Base-by-base conservation (phyloP, 2,797 vertebrate species). In the Galago senegalensis region DNA sequence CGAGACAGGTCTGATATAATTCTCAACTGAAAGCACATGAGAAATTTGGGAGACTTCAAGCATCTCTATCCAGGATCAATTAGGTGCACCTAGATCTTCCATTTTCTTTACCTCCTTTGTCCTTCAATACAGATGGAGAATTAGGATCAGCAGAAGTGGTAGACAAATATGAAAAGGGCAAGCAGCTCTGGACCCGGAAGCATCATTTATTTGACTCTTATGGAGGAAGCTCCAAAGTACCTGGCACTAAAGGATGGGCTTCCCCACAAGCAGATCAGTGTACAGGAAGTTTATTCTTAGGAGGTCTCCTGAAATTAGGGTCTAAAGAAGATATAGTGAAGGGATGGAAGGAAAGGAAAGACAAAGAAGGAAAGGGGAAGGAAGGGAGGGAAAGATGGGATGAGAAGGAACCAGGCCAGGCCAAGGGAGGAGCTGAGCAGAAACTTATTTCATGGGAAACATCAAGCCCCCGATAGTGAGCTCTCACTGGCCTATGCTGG, bases 111-210 rank as follows among this genome's bases (percentile, higher is more conserved):
- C 6, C 11, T 86, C 77, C 49, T 84, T 76, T 89, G 31, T 0
- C 25, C 23, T 84, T 95, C 31, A 82, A 2, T 69, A 37, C 73
- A n/a, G 2, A 84, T 2, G 53, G 75, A 84, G 18, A 73, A 37
- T 73, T n/a, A 70, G 34, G 4, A 13, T 91, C 72, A n/a, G 7
- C 7, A 61, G 0, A 18, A 16, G 3, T 87, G 14, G 25, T 49
- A 84, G 75, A 10, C 84, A 88, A 94, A 83, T 34, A 86, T 14
- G 17, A 69, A 84, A 89, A 91, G 5, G 37, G 16, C 17, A 79
- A 90, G 77, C 3, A 91, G 14, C 4, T 0, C 25, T 94, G 75
- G 14, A 3, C 20, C 31, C 75, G 10, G 23, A 86, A 87, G n/a
- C 9, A 17, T 77, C 46, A 14, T 79, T 7, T 20, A 27, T 93